Evolutionary conservation across 2,888 invertebrate genomes (phyloP).

Genomic region (Drosophila macrospina): DNA sequence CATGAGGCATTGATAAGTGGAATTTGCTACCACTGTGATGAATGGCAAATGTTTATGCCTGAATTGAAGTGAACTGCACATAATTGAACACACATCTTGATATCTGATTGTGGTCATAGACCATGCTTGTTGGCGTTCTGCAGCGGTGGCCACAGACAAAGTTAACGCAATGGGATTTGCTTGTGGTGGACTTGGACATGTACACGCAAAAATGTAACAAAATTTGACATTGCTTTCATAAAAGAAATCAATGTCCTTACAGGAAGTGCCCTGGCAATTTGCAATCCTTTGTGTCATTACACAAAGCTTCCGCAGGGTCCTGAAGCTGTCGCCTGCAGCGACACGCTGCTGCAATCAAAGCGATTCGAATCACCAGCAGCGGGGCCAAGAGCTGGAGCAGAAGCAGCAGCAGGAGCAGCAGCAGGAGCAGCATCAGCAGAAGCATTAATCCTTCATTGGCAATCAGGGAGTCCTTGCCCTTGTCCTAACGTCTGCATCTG

Average conservation of each 20-base stretch:
- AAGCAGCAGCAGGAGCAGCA: slow-evolving; percentile 12
- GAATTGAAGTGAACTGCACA: slow-evolving; percentile 48
- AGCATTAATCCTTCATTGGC: slow-evolving; percentile 78
- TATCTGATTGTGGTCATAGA: slow-evolving; percentile 34
- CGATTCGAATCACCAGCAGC: slow-evolving; percentile 52
- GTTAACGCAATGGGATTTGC: slow-evolving; percentile 2
- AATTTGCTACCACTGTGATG: slow-evolving; percentile 16
- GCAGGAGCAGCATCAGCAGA: slow-evolving; percentile 19
- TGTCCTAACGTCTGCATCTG: slow-evolving; percentile 22
- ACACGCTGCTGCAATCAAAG: slow-evolving; percentile 72
- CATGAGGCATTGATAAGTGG: slow-evolving; percentile 15
- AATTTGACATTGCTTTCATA: slow-evolving; percentile 32
- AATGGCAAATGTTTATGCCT: slow-evolving; percentile 61
- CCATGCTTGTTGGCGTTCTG: neutral
- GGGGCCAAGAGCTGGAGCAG: slow-evolving; percentile 16
- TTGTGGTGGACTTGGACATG: slow-evolving; percentile 2
- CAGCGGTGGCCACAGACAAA: slow-evolving; percentile 21
- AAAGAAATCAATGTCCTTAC: slow-evolving; percentile 72
- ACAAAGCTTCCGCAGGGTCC: slow-evolving; percentile 76
- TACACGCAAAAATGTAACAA: slow-evolving; percentile 9
- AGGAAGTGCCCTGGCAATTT: slow-evolving; percentile 82
- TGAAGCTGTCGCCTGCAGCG: slow-evolving; percentile 66
- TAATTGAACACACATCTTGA: slow-evolving; percentile 47
- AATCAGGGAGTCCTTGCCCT: slow-evolving; percentile 65
- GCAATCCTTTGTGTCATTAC: slow-evolving; percentile 84